Evolutionary conservation across 2,113 vertebrate genomes (phyloP), one percentile per base, ranked within the genome.

Genomic region (Oryzias woworae): DNA sequence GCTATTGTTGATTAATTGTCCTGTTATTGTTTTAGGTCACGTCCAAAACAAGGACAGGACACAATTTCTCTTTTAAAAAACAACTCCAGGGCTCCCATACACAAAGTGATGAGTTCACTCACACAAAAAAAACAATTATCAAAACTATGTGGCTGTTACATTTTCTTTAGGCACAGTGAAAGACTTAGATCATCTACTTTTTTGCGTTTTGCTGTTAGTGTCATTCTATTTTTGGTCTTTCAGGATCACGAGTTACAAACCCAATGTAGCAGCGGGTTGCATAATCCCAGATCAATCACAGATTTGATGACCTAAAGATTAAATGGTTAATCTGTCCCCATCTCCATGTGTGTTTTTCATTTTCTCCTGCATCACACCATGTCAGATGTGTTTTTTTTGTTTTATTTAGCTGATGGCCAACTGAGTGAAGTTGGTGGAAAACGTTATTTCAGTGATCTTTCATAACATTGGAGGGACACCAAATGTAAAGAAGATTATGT

Each of bases 201-300:
- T 57, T 56, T 48, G 41, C 18, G 22, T 23, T 50, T n/a, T 55
- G 47, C 18, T 17, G 16, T 48, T 20, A n/a, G 45, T 28, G 49
- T 42, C 31, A 78, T 36, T 36, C 36, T 36, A 36, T 36, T 36
- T 36, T 2, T 36, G 47, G 50, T 61, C 83, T 58, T 56, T 41
- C 52, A 16, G n/a, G 17, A 57, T 62, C 60, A n/a, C 56, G 66
- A 67, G 15, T 71, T 63, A 70, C 23, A 57, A 61, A 41, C 53
- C 41, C 68, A 76, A 64, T 75, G 62, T 20, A 57, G 59, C 78
- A 67, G 60, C 54, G 43, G 63, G 72, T 53, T 10, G 50, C 64
- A 52, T 88, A 85, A 88, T 85, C 87, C 81, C 68, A 8, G 60
- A 87, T 89, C 85, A 84, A 86, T 88, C 87, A 67, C 80, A 82